These are phyloP conservation scores for Oscheius sp. DNA, from an alignment of 1,140 invertebrate species.

Conservation along the genomic window DNA sequence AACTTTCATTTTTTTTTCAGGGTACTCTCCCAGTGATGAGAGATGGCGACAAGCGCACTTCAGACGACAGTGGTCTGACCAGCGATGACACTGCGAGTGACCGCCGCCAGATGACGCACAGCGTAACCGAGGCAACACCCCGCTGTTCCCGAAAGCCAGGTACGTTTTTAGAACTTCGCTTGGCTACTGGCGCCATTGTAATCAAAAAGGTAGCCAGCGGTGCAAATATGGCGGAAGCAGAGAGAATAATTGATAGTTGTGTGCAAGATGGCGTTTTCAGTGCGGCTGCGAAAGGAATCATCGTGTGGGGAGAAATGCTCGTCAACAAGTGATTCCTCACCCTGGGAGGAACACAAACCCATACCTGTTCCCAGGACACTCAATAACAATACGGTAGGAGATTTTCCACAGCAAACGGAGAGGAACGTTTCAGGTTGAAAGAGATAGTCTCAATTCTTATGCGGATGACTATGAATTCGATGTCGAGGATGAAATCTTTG, in stretches of 20 bases:
- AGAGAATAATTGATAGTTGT: constrained; percentile 2
- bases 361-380: constrained; percentile 37
- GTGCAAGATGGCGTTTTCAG: constrained; percentile 12
- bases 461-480: constrained; percentile 52
- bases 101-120: constrained; percentile 20
- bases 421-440: constrained; percentile 45
- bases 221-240: neutral
- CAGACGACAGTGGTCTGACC: constrained; percentile 50
- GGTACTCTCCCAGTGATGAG: constrained; percentile 42
- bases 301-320: constrained; percentile 30
- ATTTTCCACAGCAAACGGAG: constrained; percentile 27
- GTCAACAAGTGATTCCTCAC: constrained; percentile 49
- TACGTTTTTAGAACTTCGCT: neutral
- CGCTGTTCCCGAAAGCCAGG: constrained; percentile 15
- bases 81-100: constrained; percentile 44
- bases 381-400: constrained; percentile 18
- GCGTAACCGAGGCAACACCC: constrained; percentile 21
- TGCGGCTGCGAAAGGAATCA: constrained; percentile 20
- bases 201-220: neutral
- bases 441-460: constrained; percentile 50
- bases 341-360: constrained; percentile 46
- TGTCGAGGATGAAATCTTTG: constrained; percentile 50
- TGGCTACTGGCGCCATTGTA: neutral
- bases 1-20: constrained; percentile 28
- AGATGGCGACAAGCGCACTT: constrained; percentile 43